Evolutionary conservation across 2,113 vertebrate genomes (phyloP), one percentile per base, ranked within the genome.

Genomic region (Nerophis ophidion): DNA sequence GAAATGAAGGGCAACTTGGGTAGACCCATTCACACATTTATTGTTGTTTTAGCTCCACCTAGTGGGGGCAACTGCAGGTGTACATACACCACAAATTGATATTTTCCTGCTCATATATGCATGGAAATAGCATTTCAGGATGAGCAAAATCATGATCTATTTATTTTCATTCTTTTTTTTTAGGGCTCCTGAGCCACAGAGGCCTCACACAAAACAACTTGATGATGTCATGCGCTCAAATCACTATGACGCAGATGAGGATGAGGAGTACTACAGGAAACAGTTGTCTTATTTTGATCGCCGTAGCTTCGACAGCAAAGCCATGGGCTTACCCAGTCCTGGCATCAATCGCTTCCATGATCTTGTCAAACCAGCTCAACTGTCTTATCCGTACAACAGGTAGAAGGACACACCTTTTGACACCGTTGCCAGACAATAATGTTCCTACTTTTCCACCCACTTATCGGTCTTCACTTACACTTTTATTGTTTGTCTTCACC

Each of bases 261-360:
- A 99, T 35, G 96, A 99, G 70, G 96, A 99, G 42, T 96, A 96
- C 65, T 99, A 98, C 57, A 91, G 94, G 36, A 98, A 98, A 73
- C 97, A 99, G 84, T 90, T 98, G 69, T 98, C 97, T 0, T 98
- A 94, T 83, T 98, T 98, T 16, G 95, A 98, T 66, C 92, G 96
- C 16, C 91, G 97, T 57, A 96, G 89, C 81, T 97, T 96, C 46
- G 97, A 99, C 53, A 93, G 85, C 61, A 99, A 98, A 80, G 89
- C 93, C 17, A 81, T 91, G 52, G 66, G 85, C 0, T 93, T 92
- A 57, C 81, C 90, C 53, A 54, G 82, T 74, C 76, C 90, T 58
- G 81, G 91, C 76, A 76, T 91, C 61, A 91, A 87, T 80, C 94
- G 93, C 55, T 92, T 91, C 71, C 84, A 94, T 13, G 95, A 99